A percentile compares a stretch with the other conserved stretches of the same genome.
Conservation (phyloP, 2,113 vertebrate species). For the Hemicordylus capensis region DNA sequence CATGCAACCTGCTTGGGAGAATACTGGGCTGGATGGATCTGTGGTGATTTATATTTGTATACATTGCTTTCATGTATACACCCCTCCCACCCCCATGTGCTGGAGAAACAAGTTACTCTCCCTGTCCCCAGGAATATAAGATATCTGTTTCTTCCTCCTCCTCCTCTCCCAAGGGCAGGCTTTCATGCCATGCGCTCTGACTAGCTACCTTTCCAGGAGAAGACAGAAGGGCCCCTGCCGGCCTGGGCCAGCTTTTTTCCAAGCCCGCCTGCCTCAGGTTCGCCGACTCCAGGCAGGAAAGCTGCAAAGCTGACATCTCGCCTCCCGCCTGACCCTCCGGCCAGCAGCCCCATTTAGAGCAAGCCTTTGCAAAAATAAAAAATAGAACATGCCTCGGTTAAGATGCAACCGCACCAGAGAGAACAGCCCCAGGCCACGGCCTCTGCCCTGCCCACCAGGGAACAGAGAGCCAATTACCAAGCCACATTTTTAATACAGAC, state of each 20-base stretch:
- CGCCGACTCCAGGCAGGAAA: background rate
- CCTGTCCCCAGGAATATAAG: background rate
- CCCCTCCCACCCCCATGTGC: background rate
- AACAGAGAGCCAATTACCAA: background rate
- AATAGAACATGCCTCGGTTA: background rate
- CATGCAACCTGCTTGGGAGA: background rate
- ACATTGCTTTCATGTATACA: too few species aligned
- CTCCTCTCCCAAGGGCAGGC: slow-evolving; percentile 2
- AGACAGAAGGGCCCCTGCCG: background rate
- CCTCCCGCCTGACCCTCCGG: background rate
- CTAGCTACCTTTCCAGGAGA: background rate
- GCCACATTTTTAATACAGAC: background rate
- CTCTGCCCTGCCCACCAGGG: background rate
- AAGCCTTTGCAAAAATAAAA: background rate
- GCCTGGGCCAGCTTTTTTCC: background rate
- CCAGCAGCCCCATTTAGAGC: too few species aligned
- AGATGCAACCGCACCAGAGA: background rate
- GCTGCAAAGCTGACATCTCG: background rate
- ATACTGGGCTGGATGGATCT: background rate
- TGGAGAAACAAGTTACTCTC: background rate
- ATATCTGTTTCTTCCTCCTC: background rate
- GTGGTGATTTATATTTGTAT: background rate
- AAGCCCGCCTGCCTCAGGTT: background rate
- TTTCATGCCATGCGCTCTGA: background rate
- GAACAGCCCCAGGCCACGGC: too few species aligned